These are phyloP conservation scores for Tangara arthus DNA, from an alignment of 2,797 vertebrate species.

Conservation along the genomic window DNA sequence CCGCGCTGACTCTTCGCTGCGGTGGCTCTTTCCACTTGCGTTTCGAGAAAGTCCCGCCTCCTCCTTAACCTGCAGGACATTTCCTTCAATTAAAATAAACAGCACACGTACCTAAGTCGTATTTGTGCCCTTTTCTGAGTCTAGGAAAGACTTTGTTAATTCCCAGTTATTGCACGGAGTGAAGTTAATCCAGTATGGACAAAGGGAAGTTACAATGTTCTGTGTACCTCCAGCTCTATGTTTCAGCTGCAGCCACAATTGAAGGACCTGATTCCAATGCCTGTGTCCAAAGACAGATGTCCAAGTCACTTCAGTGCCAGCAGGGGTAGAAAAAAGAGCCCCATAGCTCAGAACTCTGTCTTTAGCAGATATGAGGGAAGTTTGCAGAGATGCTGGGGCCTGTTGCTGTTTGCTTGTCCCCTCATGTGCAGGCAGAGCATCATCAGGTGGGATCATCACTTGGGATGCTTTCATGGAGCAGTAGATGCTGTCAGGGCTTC, in stretches of 20 bases:
- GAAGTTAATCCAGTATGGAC: background rate
- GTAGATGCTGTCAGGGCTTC: background rate
- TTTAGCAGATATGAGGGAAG: background rate
- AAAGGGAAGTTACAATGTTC: background rate
- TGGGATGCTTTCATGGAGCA: background rate
- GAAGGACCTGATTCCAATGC: background rate
- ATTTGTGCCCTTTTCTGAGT: background rate
- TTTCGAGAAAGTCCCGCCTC: background rate
- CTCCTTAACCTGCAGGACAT: background rate
- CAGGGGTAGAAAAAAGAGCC: background rate
- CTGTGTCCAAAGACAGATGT: background rate
- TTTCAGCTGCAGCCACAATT: background rate
- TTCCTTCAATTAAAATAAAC: background rate
- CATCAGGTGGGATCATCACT: background rate
- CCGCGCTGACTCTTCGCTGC: background rate
- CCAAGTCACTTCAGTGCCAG: background rate
- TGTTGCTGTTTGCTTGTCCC: background rate
- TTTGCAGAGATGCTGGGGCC: rapidly evolving
- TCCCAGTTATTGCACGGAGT: background rate
- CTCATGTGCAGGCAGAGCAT: background rate
- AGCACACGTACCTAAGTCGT: background rate
- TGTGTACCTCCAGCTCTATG: background rate
- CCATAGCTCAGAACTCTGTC: background rate
- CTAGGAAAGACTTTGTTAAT: background rate
- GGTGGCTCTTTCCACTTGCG: background rate